Evolutionary conservation across 2,888 invertebrate species (phyloP).

Genomic region (Cantharis rustica): DNA sequence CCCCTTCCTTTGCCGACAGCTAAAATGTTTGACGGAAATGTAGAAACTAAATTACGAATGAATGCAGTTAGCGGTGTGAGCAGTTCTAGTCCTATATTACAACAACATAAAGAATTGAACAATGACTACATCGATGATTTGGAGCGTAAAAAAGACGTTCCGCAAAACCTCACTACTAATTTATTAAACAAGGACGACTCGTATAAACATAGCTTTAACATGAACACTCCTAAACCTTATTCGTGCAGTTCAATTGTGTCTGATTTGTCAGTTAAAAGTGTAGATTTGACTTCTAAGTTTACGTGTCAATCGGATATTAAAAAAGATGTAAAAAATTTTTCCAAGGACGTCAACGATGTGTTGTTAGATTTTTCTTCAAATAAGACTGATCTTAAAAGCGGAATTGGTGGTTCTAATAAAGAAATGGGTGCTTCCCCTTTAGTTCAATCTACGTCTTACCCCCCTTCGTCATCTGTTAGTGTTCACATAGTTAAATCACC

Average conservation of each 20-base stretch:
- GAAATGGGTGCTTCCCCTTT: conserved; percentile 10
- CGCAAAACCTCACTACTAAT: conserved; percentile 43
- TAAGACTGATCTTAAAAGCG: conserved; percentile 17
- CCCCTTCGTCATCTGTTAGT: conserved; percentile 70
- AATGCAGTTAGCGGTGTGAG: conserved; percentile 31
- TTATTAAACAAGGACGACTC: conserved; percentile 41
- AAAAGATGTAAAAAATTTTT: conserved; percentile 39
- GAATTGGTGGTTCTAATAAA: conserved; percentile 6
- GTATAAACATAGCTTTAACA: conserved; percentile 43
- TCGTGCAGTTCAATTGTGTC: conserved; percentile 27
- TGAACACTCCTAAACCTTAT: conserved; percentile 43
- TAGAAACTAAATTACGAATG: conserved; percentile 50
- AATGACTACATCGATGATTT: conserved; percentile 25
- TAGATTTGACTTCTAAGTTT: conserved; percentile 58
- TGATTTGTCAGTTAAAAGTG: conserved; percentile 52
- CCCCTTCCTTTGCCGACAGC: conserved; percentile 45
- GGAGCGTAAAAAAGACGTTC: conserved; percentile 45
- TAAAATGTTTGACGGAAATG: conserved; percentile 49
- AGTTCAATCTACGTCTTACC: conserved; percentile 52
- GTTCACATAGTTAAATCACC: conserved; percentile 80
- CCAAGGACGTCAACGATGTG: conserved; percentile 62
- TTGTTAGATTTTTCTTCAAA: conserved; percentile 65
- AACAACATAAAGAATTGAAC: conserved; percentile 12
- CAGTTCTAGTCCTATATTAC: conserved; percentile 18
- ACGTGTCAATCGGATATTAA: conserved; percentile 53